Evolutionary conservation across 2,888 invertebrate genomes (phyloP).

Genomic region (Drosophila formosana): DNA sequence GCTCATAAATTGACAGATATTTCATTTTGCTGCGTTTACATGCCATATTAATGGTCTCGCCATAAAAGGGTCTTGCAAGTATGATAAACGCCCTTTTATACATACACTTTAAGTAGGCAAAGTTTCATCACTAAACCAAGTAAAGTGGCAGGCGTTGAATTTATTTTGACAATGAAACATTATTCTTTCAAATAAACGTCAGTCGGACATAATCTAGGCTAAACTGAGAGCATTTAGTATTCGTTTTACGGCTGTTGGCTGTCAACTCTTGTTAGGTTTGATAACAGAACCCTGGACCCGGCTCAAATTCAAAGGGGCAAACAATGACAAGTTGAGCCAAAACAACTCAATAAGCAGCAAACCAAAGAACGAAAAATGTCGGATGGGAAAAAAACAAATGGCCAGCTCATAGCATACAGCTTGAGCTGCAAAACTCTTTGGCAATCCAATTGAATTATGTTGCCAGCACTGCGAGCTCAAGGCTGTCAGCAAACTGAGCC

Average conservation of each 20-base stretch:
- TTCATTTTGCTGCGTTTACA: conserved; percentile 29
- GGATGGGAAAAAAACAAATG: conserved; percentile 17
- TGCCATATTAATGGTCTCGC: conserved; percentile 25
- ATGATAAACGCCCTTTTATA: conserved; percentile 13
- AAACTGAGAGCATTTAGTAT: conserved; percentile 18
- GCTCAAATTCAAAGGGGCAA: conserved; percentile 45
- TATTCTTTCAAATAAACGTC: neutral
- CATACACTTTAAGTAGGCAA: neutral
- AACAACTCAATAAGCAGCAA: conserved; percentile 36
- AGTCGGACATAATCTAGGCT: neutral
- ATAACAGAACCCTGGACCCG: conserved; percentile 38
- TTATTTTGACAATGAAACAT: neutral
- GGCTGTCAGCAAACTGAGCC: conserved; percentile 65
- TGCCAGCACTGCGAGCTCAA: conserved; percentile 56
- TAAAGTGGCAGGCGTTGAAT: neutral
- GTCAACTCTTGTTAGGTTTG: conserved; percentile 16
- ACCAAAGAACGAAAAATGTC: conserved; percentile 23
- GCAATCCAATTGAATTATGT: conserved; percentile 76
- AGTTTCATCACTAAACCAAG: neutral
- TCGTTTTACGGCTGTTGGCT: conserved; percentile 12
- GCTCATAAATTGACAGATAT: conserved; percentile 49
- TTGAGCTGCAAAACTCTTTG: conserved; percentile 47
- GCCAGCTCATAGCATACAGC: conserved; percentile 30
- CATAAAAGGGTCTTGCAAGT: conserved; percentile 5
- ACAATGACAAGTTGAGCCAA: conserved; percentile 65